These are phyloP conservation scores for Penaeus vannamei DNA, from an alignment of 1,140 invertebrate genomes.

Conservation along the genomic window DNA sequence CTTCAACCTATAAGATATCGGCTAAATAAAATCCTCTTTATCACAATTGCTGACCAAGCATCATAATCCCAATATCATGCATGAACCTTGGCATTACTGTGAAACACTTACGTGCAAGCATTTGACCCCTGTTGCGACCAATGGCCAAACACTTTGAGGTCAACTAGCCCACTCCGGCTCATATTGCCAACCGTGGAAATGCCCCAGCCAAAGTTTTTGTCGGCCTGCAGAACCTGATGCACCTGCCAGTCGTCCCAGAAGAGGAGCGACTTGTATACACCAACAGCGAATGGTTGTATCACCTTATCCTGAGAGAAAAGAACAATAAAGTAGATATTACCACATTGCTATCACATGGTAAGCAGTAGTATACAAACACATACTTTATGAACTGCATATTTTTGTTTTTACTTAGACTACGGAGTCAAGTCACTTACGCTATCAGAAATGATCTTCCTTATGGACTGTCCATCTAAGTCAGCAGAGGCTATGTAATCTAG, in stretches of 20 bases:
- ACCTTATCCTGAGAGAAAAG: constrained; percentile 69
- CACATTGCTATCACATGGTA: not conserved
- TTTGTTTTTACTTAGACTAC: too few species aligned
- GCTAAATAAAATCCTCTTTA: too few species aligned
- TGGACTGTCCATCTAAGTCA: constrained; percentile 85
- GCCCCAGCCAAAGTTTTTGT: constrained; percentile 76
- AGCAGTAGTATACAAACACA: not conserved
- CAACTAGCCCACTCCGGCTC: constrained; percentile 81
- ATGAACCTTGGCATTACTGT: not conserved
- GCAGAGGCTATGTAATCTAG: constrained; percentile 89
- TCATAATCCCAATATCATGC: too few species aligned
- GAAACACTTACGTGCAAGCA: constrained; percentile 74
- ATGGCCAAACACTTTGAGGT: constrained; percentile 85
- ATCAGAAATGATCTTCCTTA: constrained; percentile 77
- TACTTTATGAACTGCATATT: not conserved
- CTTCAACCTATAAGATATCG: too few species aligned
- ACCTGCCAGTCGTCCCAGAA: constrained; percentile 94
- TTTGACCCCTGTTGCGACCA: constrained; percentile 82
- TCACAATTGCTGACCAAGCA: too few species aligned
- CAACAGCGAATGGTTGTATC: constrained; percentile 86
- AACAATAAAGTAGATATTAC: not conserved
- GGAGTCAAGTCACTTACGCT: constrained; percentile 26
- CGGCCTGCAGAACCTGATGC: constrained; percentile 82
- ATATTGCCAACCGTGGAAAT: constrained; percentile 74
- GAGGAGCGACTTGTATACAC: constrained; percentile 87